phyloP scores from a whole-genome alignment of 2,797 vertebrate species.

The Babyrousa celebensis region DNA sequence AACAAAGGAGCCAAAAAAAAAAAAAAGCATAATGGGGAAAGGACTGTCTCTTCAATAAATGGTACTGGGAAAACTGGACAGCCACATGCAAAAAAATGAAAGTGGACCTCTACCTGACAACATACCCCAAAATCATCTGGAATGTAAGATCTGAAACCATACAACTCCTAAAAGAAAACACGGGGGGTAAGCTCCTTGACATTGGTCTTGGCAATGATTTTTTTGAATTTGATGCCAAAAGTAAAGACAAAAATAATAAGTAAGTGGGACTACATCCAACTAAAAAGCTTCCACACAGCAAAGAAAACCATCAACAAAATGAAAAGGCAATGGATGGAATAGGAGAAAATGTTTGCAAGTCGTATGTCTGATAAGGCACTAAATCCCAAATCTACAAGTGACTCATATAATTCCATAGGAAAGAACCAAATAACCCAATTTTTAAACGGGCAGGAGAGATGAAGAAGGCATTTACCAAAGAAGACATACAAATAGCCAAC shows the following conservation, averaged over 20 bases:
- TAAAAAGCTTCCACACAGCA: background rate
- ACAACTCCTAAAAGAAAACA: constrained; percentile 9
- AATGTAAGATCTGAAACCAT: background rate
- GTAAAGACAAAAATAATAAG: background rate
- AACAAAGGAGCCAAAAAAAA: background rate
- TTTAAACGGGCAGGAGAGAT: background rate
- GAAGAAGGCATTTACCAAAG: background rate
- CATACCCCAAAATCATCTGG: background rate
- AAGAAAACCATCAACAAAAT: background rate
- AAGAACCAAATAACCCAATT: background rate
- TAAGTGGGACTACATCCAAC: background rate
- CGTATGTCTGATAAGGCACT: background rate
- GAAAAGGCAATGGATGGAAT: background rate
- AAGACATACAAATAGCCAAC: background rate
- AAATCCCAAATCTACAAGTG: background rate
- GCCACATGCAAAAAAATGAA: background rate
- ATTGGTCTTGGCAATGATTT: background rate
- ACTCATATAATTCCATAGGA: background rate
- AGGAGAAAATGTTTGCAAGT: background rate
- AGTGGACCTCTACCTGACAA: background rate
- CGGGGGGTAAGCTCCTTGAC: background rate
- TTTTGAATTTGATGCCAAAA: background rate
- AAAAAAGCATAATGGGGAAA: background rate
- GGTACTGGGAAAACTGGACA: background rate
- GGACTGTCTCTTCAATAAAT: background rate